Evolutionary conservation across 2,888 invertebrate species (phyloP), one percentile per base, ranked within the genome.

Genomic region (Oscheius myriophilus): DNA sequence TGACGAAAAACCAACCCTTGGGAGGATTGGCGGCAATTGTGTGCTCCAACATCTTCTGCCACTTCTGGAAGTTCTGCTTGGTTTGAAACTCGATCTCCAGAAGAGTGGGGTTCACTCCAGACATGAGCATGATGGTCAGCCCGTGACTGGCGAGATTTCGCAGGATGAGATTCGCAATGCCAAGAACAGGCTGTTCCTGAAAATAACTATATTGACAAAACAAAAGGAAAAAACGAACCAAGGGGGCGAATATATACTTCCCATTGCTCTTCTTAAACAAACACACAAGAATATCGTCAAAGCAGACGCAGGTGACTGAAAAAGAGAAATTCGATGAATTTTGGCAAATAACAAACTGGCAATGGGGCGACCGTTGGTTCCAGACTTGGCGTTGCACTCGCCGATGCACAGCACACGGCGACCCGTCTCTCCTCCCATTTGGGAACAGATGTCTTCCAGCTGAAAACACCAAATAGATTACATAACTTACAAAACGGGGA

Each of bases 241-340:
- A 39, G 18, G 57, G 51, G 53, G 73, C 65, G 62, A 80, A 80
- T 0, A 59, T 12, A 23, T 69, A 53, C 9, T 69, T 65, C 11
- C 46, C 43, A 14, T 68, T 62, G 39, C 6, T 26, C n/a, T 73
- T 78, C 16, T 70, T 70, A 12, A 62, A 61, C 18, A 81, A 55
- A 16, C 75, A 70, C 11, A 81, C 72, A 45, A 81, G 70, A 21
- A 81, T 75, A 43, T 81, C 80, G 53, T 81, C 80, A 58, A 81
- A 81, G 1, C 78, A 71, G 1, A 77, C 72, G 26, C 76, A 59
- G 6, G 43, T 49, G 18, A 72, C 71, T 54, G 26, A 25, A 54
- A 12, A n/a, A 21, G 49, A 0, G 23, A 16, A 4, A 4, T 33
- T 33, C 3, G 9, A 33, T 3, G 9, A 3, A 33, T 33, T 6